These are phyloP conservation scores for Epiblema foenella DNA, from an alignment of 2,888 invertebrate species.

Conservation along the genomic window DNA sequence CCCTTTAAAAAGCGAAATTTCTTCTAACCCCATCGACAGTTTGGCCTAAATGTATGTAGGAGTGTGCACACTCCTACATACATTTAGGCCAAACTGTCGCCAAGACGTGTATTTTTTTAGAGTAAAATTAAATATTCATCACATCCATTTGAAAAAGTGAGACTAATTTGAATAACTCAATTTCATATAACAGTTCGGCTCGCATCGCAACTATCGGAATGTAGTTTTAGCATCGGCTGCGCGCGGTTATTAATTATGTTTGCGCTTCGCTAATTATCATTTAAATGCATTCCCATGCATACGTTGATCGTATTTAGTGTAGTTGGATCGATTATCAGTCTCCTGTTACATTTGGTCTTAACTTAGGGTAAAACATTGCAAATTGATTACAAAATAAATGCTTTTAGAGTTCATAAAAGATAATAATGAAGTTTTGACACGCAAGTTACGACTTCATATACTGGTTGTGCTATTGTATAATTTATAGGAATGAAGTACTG, in stretches of 20 bases:
- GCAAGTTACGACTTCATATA: neutral
- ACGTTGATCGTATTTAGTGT: slow-evolving; percentile 21
- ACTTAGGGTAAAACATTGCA: neutral
- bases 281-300: too few relatives aligned
- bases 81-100: too few relatives aligned
- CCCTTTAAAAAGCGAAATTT: too few relatives aligned
- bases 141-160: neutral
- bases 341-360: slow-evolving; percentile 3
- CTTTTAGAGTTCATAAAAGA: neutral
- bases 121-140: too few relatives aligned
- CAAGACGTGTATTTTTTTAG: too few relatives aligned
- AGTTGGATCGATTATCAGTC: slow-evolving; percentile 12
- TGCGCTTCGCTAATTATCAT: slow-evolving; percentile 14
- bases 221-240: slow-evolving; percentile 14
- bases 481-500: slow-evolving; percentile 2
- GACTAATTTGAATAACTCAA: neutral
- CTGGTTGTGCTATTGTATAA: slow-evolving; percentile 9
- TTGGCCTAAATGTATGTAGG: too few relatives aligned
- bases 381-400: neutral
- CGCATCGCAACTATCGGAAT: slow-evolving; percentile 4
- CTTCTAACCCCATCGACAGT: too few relatives aligned
- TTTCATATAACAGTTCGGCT: neutral
- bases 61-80: too few relatives aligned
- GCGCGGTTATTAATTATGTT: slow-evolving; percentile 27
- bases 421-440: neutral